Conservation (phyloP, 1,140 invertebrate species). For the Adelges cooleyi region DNA sequence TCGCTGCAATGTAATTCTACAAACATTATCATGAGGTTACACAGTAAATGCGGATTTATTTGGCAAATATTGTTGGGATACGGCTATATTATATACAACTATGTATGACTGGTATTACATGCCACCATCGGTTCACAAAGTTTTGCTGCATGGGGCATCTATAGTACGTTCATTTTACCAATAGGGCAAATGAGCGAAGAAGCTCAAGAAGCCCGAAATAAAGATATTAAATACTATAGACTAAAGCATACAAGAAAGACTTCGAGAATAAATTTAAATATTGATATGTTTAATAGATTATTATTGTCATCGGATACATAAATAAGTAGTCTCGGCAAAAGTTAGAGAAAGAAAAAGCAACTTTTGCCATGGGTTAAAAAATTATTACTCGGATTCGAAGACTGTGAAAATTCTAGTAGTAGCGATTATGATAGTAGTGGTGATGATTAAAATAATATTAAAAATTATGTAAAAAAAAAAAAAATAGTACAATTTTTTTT, state of each 20-base stretch:
- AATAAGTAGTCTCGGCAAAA: neutral
- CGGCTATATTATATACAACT: constrained; percentile 31
- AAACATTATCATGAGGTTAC: constrained; percentile 35
- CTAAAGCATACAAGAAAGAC: neutral
- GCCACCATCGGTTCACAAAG: constrained; percentile 32
- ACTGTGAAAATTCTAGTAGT: no score
- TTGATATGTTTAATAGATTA: neutral
- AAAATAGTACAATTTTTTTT: no score
- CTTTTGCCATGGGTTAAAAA: no score
- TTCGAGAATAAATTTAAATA: neutral
- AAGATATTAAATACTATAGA: neutral
- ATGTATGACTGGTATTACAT: constrained; percentile 35
- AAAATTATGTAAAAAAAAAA: no score
- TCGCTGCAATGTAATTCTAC: constrained; percentile 35
- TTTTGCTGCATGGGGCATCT: constrained; percentile 35
- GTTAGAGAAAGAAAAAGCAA: no score
- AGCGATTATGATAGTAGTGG: no score
- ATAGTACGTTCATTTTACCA: constrained; percentile 30
- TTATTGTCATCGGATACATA: neutral
- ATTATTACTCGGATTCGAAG: no score
- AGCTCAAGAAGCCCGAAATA: neutral
- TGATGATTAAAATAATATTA: no score
- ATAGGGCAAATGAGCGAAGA: neutral
- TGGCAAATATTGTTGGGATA: constrained; percentile 32
- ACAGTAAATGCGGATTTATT: constrained; percentile 31